These are phyloP conservation scores for Onychorhynchus coronatus DNA, from an alignment of 2,113 vertebrate species.

Conservation along the genomic window DNA sequence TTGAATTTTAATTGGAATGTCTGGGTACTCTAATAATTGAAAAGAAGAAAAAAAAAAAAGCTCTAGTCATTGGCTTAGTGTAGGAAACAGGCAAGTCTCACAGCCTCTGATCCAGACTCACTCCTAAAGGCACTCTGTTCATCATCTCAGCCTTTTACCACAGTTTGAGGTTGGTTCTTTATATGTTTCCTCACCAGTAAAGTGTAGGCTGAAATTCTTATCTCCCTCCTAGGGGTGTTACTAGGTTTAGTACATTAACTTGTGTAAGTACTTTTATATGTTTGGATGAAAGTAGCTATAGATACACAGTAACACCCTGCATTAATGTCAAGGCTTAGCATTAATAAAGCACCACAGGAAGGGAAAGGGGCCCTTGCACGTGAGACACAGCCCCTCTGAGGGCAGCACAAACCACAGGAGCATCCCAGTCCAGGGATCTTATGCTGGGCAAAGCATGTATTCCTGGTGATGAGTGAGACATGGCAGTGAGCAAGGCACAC, in stretches of 20 bases:
- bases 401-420: background rate
- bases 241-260: constrained; percentile 33
- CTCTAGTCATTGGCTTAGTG: background rate
- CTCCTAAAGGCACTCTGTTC: background rate
- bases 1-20: background rate
- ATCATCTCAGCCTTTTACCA: background rate
- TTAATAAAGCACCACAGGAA: background rate
- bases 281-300: background rate
- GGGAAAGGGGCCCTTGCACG: background rate
- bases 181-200: background rate
- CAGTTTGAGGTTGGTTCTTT: background rate
- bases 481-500: background rate
- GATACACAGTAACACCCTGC: background rate
- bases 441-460: background rate
- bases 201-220: background rate
- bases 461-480: background rate
- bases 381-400: background rate
- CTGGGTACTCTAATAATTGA: background rate
- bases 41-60: background rate
- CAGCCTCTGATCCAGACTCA: background rate
- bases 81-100: background rate
- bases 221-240: constrained; percentile 17
- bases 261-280: constrained; percentile 8
- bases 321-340: background rate
- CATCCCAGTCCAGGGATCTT: background rate